Evolutionary conservation across 2,797 vertebrate species (phyloP), one percentile per base, ranked within the genome.

Genomic region (Hafferia zeledoni): DNA sequence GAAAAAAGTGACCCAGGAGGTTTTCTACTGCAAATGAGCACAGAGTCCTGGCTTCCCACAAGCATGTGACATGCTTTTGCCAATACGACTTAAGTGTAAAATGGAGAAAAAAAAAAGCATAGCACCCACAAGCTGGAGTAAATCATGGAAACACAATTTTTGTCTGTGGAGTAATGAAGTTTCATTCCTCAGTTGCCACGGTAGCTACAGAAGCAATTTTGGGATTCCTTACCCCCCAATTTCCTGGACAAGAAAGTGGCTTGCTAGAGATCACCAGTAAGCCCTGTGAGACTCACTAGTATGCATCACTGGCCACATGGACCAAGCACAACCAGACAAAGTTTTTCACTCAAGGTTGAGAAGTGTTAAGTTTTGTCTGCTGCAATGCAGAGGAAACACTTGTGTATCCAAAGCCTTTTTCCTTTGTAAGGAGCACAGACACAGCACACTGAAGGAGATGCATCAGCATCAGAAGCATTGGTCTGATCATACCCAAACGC

Each of bases 261-360:
- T 55, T 52, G 30, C 37, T 33, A 35, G 28, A 22, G 37, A 11
- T 24, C 24, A 39, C 17, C 28, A 30, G 39, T 20, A 30, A 71
- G 37, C 35, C 53, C 17, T 17, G 6, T 31, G 31, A 43, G 31
- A 2, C 20, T 57, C 30, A 12, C 17, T 23, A 6, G n/a, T 4
- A 1, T 5, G 25, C 7, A 12, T 5, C 20, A 3, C 4, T 8
- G 49, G 27, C 43, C 24, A 19, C 31, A 3, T 0, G 6, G 41
- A 35, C 49, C 0, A 0, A 25, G 28, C 1, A 4, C 11, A 12
- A n/a, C 37, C n/a, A 41, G 33, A 11, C 10, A 14, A 56, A 41
- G 41, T 39, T 61, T 23, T 4, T 39, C 17, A 19, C 31, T 53
- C 28, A 53, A 39, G 35, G 19, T 27, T 44, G n/a, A 77, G 44